phyloP scores from a whole-genome alignment of 2,113 vertebrate genomes.

The Syngnathoides biaculeatus region DNA sequence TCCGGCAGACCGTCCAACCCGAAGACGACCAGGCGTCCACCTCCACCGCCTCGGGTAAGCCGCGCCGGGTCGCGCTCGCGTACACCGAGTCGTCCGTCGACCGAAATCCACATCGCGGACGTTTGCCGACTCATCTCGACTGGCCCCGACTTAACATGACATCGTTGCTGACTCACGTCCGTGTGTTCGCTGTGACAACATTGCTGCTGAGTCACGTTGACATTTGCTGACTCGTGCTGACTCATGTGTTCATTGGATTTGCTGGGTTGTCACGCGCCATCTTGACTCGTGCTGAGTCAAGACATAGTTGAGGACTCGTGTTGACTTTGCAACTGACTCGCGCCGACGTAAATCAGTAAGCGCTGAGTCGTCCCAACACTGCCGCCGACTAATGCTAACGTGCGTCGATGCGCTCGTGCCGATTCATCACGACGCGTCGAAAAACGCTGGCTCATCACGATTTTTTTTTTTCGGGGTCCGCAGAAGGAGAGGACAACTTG shows the following conservation, averaged over 20 bases:
- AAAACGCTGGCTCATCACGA: background rate
- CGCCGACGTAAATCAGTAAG: background rate
- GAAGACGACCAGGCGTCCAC: conserved; percentile 98
- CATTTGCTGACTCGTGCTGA: background rate
- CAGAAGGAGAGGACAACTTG: conserved; percentile 98
- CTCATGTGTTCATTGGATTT: background rate
- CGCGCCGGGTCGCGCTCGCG: background rate
- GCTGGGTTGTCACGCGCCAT: no score
- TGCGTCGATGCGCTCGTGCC: background rate
- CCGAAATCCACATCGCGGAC: no score
- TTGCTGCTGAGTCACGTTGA: background rate
- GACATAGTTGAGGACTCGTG: background rate
- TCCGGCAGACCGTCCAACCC: conserved; percentile 89
- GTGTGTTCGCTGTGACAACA: background rate
- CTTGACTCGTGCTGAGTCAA: background rate
- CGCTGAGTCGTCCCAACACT: background rate
- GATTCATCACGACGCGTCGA: background rate
- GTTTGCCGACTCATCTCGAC: background rate
- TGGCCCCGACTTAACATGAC: no score
- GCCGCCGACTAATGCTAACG: background rate
- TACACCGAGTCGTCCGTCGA: no score
- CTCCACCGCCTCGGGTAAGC: conserved; percentile 90
- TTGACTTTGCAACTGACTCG: background rate
- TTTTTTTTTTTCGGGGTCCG: conserved; percentile 26
- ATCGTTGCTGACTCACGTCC: background rate